Percentiles rank a stretch among this genome's conserved stretches.
Evolutionary conservation across 1,140 invertebrate genomes (phyloP).

Genomic region (Myzus persicae): DNA sequence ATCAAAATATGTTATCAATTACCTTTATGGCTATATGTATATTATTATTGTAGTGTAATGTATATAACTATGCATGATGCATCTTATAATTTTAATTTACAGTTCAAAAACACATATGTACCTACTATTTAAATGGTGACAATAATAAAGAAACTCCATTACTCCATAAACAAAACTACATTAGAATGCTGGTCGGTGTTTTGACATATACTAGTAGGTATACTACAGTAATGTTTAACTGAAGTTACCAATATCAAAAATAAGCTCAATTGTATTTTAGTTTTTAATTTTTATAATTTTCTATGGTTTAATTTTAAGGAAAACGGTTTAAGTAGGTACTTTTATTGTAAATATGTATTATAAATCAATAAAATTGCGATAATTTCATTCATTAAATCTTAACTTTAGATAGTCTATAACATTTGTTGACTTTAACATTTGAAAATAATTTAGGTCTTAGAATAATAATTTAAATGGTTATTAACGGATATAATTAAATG

Average conservation of each 20-base stretch:
- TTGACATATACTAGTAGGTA: too few species aligned
- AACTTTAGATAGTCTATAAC: not conserved
- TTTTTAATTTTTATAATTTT: not conserved
- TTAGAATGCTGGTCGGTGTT: too few species aligned
- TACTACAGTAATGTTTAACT: too few species aligned
- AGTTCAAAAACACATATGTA: not conserved
- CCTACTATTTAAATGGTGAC: not conserved
- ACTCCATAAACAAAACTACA: not conserved
- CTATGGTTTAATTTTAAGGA: too few species aligned
- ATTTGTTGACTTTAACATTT: not conserved
- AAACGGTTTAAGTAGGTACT: not conserved
- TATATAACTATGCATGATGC: not conserved
- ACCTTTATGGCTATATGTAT: too few species aligned
- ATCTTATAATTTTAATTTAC: not conserved
- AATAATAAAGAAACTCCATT: not conserved
- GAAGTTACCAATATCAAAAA: not conserved
- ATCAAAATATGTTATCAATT: not conserved
- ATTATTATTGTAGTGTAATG: not conserved
- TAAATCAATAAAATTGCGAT: not conserved
- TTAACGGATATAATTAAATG: not conserved
- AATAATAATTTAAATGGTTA: not conserved
- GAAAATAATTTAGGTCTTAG: not conserved
- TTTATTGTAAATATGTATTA: not conserved
- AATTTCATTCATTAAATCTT: not conserved
- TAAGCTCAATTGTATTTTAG: not conserved